phyloP scores from a whole-genome alignment of 2,888 invertebrate genomes.

The Scaptodrosophila latifasciaeformis region DNA sequence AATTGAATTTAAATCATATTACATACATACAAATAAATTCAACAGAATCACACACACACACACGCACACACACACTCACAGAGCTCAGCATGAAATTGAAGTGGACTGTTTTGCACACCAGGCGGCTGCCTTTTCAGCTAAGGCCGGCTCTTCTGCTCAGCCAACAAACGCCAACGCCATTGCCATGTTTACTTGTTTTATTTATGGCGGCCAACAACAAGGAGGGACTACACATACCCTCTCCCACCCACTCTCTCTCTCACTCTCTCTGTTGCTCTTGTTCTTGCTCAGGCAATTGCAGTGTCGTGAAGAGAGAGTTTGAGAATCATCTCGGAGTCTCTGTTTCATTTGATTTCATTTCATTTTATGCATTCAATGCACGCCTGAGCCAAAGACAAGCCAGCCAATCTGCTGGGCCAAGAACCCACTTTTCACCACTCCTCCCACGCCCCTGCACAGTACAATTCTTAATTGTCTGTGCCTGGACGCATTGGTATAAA shows the following conservation, averaged over 20 bases:
- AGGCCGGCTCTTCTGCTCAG: too few relatives aligned
- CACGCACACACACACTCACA: slow-evolving; percentile 9
- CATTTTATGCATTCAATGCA: slow-evolving; percentile 66
- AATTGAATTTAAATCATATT: slow-evolving; percentile 65
- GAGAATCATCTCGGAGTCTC: too few relatives aligned
- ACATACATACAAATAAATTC: slow-evolving; percentile 33
- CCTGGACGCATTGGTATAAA: slow-evolving; percentile 52
- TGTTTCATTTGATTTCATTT: slow-evolving; percentile 38
- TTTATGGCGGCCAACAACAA: slow-evolving; percentile 45
- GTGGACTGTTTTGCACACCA: too few relatives aligned
- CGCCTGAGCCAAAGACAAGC: slow-evolving; percentile 55
- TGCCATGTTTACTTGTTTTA: slow-evolving; percentile 52
- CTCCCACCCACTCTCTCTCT: neutral
- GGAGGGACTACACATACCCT: slow-evolving; percentile 19
- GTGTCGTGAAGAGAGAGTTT: too few relatives aligned
- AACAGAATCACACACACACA: slow-evolving; percentile 13
- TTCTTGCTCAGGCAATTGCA: neutral
- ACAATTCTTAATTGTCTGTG: slow-evolving; percentile 58
- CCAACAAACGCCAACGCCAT: slow-evolving; percentile 4
- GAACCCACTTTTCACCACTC: neutral
- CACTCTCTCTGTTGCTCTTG: neutral
- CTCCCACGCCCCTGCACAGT: neutral
- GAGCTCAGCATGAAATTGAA: neutral
- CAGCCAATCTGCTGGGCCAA: slow-evolving; percentile 50
- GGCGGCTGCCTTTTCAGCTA: too few relatives aligned